Evolutionary conservation across 2,888 invertebrate genomes (phyloP).

Genomic region (Caradrina kadenii): DNA sequence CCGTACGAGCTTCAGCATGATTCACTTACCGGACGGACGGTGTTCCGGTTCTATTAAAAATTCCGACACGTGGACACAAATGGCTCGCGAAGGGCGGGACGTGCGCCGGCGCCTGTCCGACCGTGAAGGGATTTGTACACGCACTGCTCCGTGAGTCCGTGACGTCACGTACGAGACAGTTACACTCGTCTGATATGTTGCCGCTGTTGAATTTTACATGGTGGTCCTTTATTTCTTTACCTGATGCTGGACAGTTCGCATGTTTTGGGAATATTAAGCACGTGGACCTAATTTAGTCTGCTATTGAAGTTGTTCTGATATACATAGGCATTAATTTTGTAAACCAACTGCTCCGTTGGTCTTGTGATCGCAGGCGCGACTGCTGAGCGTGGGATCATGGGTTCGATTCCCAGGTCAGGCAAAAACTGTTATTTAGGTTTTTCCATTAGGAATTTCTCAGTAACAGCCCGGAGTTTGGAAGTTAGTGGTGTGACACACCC

Average conservation of each 20-base stretch:
- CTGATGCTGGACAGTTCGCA: not conserved
- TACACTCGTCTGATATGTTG: slow-evolving; percentile 43
- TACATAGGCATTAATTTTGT: too few relatives aligned
- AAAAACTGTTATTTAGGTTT: too few relatives aligned
- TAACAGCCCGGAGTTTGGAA: too few relatives aligned
- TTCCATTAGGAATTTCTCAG: too few relatives aligned
- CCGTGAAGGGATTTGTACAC: slow-evolving; percentile 58
- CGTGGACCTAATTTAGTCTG: too few relatives aligned
- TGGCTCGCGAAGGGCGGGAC: slow-evolving; percentile 60
- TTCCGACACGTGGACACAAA: slow-evolving; percentile 69
- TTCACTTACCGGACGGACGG: slow-evolving; percentile 56
- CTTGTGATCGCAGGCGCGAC: too few relatives aligned
- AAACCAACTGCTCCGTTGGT: too few relatives aligned
- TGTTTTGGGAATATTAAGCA: not conserved
- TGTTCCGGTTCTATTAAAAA: slow-evolving; percentile 71
- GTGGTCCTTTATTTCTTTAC: slow-evolving; percentile 25
- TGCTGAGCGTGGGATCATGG: too few relatives aligned
- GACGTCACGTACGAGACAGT: slow-evolving; percentile 62
- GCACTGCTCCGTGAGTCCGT: slow-evolving; percentile 54
- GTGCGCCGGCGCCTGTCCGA: slow-evolving; percentile 63
- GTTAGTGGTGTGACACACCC: too few relatives aligned
- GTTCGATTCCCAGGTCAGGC: too few relatives aligned
- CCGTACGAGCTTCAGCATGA: slow-evolving; percentile 46
- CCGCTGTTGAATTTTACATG: slow-evolving; percentile 48
- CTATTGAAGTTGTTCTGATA: not conserved